Conservation (phyloP, 1,140 invertebrate species). For the Orius laevigatus region DNA sequence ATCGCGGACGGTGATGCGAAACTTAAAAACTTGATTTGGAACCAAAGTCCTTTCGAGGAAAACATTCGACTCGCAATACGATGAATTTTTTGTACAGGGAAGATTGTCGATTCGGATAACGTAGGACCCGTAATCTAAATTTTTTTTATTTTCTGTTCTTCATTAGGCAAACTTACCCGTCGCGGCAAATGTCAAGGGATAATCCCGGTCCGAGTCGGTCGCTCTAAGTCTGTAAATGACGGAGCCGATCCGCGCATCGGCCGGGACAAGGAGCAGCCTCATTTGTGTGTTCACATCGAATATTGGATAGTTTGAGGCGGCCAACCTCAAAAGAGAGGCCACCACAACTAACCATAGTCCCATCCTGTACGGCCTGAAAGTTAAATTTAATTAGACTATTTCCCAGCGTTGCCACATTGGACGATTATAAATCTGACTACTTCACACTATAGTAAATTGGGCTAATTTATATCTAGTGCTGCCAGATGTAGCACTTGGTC, state of each 20-base stretch:
- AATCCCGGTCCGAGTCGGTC: conserved; percentile 72
- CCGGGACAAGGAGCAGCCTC: conserved; percentile 59
- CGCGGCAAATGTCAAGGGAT: conserved; percentile 64
- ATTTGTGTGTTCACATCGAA: conserved; percentile 69
- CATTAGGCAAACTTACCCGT: conserved; percentile 35
- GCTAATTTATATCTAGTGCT: too few species aligned
- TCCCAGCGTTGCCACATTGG: too few species aligned
- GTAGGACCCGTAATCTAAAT: conserved; percentile 23
- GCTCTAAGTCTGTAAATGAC: conserved; percentile 73
- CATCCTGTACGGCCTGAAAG: conserved; percentile 12
- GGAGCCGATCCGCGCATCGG: conserved; percentile 60
- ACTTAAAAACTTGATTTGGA: conserved; percentile 63
- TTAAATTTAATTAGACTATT: too few species aligned
- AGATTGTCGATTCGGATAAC: conserved; percentile 58
- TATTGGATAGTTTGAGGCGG: conserved; percentile 21
- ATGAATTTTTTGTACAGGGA: conserved; percentile 64
- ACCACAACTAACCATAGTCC: conserved; percentile 6
- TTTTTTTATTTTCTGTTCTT: too few species aligned
- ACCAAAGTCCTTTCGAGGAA: conserved; percentile 53
- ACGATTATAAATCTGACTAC: background rate
- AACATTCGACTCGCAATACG: conserved; percentile 69
- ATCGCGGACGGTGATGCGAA: conserved; percentile 55
- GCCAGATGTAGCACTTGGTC: too few species aligned
- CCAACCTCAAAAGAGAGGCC: conserved; percentile 8
- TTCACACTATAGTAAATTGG: too few species aligned